phyloP scores from a whole-genome alignment of 1,140 invertebrate species.

The Drosophila ananassae region DNA sequence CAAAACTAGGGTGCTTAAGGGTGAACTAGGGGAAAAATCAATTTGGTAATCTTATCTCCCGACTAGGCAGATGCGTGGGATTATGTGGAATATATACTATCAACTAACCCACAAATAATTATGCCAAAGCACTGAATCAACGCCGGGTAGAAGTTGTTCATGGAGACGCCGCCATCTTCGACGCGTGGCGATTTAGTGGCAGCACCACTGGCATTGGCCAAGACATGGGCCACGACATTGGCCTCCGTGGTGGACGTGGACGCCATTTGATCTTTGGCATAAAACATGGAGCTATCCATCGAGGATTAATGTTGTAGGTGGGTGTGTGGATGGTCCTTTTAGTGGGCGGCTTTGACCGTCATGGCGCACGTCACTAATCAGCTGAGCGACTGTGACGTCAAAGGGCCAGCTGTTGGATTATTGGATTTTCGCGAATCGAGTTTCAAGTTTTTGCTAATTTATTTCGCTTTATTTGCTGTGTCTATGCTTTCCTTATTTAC shows the following conservation, averaged over 20 bases:
- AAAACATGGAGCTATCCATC: slow-evolving; percentile 81
- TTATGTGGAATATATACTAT: neutral
- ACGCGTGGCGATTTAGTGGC: slow-evolving; percentile 33
- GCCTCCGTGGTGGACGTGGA: slow-evolving; percentile 24
- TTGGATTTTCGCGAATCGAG: slow-evolving; percentile 57
- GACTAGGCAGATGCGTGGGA: neutral
- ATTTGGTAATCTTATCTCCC: slow-evolving; percentile 5
- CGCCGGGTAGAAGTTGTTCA: slow-evolving; percentile 94
- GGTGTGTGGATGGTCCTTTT: slow-evolving; percentile 1
- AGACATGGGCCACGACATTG: slow-evolving; percentile 29
- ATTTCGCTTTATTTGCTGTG: slow-evolving; percentile 23
- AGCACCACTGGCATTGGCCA: slow-evolving; percentile 15
- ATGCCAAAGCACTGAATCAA: slow-evolving; percentile 96
- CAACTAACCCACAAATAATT: slow-evolving; percentile 92
- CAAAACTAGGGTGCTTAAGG: neutral
- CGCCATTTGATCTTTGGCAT: slow-evolving; percentile 43
- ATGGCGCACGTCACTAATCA: slow-evolving; percentile 24
- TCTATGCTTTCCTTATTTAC: slow-evolving; percentile 35
- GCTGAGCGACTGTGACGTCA: slow-evolving; percentile 61
- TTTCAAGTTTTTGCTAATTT: slow-evolving; percentile 11
- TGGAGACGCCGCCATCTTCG: slow-evolving; percentile 84
- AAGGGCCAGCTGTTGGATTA: slow-evolving; percentile 43
- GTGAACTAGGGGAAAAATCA: neutral
- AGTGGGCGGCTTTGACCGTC: slow-evolving; percentile 13
- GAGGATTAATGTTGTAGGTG: neutral